Conservation (phyloP, 2,113 vertebrate species). For the Neoarius graeffei region DNA sequence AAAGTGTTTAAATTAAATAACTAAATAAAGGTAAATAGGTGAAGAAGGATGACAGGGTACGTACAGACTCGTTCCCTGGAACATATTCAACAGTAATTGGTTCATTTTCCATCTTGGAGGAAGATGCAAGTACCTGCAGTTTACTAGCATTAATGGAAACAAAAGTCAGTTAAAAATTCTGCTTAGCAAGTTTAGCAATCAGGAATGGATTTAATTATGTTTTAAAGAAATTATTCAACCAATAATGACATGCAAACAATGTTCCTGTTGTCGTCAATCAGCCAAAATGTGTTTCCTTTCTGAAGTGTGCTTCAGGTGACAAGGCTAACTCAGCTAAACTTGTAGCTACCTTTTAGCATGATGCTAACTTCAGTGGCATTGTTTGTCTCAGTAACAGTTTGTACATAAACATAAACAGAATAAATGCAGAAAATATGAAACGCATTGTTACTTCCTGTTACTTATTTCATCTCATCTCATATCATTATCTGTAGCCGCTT, state of each 20-base stretch:
- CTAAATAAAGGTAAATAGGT: background rate
- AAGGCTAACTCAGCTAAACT: background rate
- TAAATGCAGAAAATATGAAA: background rate
- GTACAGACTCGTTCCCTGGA: slow-evolving; percentile 10
- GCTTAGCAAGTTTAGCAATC: background rate
- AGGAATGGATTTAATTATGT: background rate
- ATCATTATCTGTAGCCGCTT: too few species aligned
- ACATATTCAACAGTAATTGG: background rate
- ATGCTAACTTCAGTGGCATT: background rate
- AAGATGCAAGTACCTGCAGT: background rate
- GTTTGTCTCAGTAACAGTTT: background rate
- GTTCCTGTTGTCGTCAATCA: background rate
- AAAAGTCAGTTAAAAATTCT: background rate
- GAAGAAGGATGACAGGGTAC: background rate
- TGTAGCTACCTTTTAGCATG: background rate
- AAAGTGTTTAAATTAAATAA: background rate
- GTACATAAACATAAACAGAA: background rate
- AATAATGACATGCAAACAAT: background rate
- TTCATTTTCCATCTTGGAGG: background rate
- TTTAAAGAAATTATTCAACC: background rate
- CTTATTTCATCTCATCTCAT: background rate
- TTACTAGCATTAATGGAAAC: background rate
- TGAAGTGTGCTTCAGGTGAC: background rate
- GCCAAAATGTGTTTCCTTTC: background rate
- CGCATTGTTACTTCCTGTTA: background rate